phyloP scores from a whole-genome alignment of 2,113 vertebrate species.

The Solea solea region DNA sequence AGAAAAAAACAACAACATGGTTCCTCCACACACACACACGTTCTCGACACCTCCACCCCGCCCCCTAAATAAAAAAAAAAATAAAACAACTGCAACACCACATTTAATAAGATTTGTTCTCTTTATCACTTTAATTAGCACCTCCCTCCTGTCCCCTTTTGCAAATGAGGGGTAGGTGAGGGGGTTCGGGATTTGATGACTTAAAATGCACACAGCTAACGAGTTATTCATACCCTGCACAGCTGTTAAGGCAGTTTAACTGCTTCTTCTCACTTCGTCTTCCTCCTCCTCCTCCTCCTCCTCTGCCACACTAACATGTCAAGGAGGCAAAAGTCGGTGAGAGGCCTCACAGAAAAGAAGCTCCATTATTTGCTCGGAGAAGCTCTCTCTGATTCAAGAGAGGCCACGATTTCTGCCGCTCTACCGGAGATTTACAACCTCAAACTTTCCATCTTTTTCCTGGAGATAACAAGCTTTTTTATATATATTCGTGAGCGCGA shows the following conservation, averaged over 20 bases:
- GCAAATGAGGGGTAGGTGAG: slow-evolving; percentile 82
- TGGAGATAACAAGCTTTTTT: slow-evolving; percentile 22
- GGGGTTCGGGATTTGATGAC: slow-evolving; percentile 80
- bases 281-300: slow-evolving; percentile 34
- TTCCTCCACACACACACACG: slow-evolving; percentile 21
- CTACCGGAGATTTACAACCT: slow-evolving; percentile 44
- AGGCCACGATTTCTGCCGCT: slow-evolving; percentile 52
- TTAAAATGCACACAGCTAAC: slow-evolving; percentile 83
- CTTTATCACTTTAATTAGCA: slow-evolving; percentile 87
- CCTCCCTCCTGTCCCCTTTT: slow-evolving; percentile 82
- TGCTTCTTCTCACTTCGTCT: slow-evolving; percentile 69
- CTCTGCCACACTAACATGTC: slow-evolving; percentile 34
- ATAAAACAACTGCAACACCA: slow-evolving; percentile 57
- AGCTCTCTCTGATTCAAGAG: slow-evolving; percentile 45
- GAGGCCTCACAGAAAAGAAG: slow-evolving; percentile 39
- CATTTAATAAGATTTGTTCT: slow-evolving; percentile 82
- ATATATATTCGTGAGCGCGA: slow-evolving; percentile 1
- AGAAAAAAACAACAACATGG: slow-evolving; percentile 39
- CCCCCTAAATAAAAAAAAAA: slow-evolving; percentile 41
- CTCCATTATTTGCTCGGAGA: slow-evolving; percentile 45
- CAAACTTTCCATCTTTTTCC: slow-evolving; percentile 27
- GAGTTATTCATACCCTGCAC: slow-evolving; percentile 81
- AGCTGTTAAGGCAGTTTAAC: slow-evolving; percentile 82
- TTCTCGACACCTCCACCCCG: slow-evolving; percentile 47
- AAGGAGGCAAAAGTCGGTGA: slow-evolving; percentile 52